These are phyloP conservation scores for Malacoraja senta DNA, from an alignment of 2,797 vertebrate genomes.

Conservation along the genomic window DNA sequence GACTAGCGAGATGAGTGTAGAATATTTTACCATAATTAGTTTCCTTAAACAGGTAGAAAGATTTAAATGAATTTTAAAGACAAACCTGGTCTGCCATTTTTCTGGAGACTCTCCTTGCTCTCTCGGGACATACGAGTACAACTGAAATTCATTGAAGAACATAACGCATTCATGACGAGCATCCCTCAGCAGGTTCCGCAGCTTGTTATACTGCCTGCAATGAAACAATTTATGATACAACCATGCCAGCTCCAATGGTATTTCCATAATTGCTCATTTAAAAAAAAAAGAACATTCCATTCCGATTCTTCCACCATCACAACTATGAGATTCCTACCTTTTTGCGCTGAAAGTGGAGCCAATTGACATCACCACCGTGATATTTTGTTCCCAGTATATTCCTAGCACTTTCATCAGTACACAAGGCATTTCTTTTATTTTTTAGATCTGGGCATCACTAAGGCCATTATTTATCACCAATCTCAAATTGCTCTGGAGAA, in stretches of 20 bases:
- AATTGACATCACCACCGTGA: too few species aligned
- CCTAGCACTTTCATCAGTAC: too few species aligned
- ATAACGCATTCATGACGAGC: conserved; percentile 75
- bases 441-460: too few species aligned
- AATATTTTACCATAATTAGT: background rate
- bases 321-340: background rate
- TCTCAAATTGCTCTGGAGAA: too few species aligned
- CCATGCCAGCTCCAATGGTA: background rate
- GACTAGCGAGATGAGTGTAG: background rate
- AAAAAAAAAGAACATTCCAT: background rate
- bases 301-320: background rate
- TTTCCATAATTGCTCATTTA: background rate
- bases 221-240: background rate
- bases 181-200: conserved; percentile 76
- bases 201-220: conserved; percentile 76
- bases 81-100: conserved; percentile 84
- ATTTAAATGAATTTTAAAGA: background rate
- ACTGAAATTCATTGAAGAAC: conserved; percentile 89
- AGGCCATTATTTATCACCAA: too few species aligned
- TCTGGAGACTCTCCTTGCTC: conserved; percentile 77
- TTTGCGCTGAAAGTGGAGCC: background rate
- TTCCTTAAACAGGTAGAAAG: background rate
- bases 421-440: too few species aligned
- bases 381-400: too few species aligned
- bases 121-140: conserved; percentile 71